A percentile compares a stretch with the other conserved stretches of the same genome.
Evolutionary conservation across 92 coral and sea anemone species (phyloP).

Genomic region (Montipora capitata): DNA sequence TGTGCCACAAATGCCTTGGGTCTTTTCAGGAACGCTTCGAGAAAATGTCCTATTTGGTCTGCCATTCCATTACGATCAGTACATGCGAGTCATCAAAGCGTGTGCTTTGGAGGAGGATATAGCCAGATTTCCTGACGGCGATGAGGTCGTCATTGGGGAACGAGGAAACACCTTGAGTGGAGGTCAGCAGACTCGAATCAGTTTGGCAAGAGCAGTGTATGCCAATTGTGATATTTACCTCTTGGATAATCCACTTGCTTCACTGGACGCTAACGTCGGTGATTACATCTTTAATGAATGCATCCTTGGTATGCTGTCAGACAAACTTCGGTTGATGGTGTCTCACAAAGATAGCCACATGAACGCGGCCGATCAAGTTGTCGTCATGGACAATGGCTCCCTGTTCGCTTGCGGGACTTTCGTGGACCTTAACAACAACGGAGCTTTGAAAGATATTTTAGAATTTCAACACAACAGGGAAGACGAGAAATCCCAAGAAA

Average conservation of each 20-base stretch:
- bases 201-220: conserved; percentile 74
- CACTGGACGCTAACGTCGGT: conserved; percentile 65
- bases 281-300: conserved; percentile 56
- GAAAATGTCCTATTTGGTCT: conserved; percentile 69
- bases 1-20: conserved; percentile 73
- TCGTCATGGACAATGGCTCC: conserved; percentile 22
- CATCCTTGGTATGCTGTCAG: conserved; percentile 45
- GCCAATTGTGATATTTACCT: conserved; percentile 70
- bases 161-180: conserved; percentile 63
- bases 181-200: conserved; percentile 69
- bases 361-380: conserved; percentile 36
- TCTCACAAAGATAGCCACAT: conserved; percentile 26
- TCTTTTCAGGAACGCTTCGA: conserved; percentile 69
- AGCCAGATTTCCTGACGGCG: conserved; percentile 40
- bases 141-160: conserved; percentile 47
- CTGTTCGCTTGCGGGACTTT: conserved; percentile 21
- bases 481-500: neutral
- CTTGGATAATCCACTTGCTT: conserved; percentile 66
- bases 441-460: neutral
- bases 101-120: conserved; percentile 58
- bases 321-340: conserved; percentile 47
- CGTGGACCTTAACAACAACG: conserved; percentile 9
- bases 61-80: conserved; percentile 44
- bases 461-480: neutral
- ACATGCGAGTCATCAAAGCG: conserved; percentile 36